Evolutionary conservation across 2,113 vertebrate species (phyloP).

Genomic region (Aegypius monachus): DNA sequence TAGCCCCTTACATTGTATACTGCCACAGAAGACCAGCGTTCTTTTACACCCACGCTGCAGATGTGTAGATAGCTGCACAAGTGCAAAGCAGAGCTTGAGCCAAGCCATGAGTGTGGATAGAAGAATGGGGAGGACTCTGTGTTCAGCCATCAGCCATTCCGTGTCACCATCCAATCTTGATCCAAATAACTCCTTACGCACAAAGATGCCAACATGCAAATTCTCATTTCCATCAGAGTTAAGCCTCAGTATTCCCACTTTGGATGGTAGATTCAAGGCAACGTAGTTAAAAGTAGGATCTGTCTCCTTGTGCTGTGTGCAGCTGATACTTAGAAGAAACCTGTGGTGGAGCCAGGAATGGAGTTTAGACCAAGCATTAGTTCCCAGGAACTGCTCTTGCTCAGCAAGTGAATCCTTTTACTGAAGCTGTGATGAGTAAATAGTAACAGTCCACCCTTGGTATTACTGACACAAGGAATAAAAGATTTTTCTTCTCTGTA

Average conservation of each 20-base stretch:
- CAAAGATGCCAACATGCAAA: rapidly evolving
- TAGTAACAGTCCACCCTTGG: not conserved
- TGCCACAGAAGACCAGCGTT: rapidly evolving
- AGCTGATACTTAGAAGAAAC: not conserved
- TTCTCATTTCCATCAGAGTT: not conserved
- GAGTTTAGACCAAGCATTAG: not conserved
- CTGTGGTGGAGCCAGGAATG: not conserved
- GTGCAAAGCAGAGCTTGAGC: not conserved
- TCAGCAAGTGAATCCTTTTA: not conserved
- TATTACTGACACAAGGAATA: not conserved
- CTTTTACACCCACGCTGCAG: not conserved
- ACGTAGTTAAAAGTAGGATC: not conserved
- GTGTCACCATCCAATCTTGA: not conserved
- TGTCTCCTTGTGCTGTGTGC: not conserved
- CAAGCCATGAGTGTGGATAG: not conserved
- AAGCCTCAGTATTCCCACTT: not conserved
- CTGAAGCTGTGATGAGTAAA: not conserved
- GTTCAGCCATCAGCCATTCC: not conserved
- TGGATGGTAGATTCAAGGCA: not conserved
- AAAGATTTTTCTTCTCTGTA: not conserved
- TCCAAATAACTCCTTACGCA: rapidly evolving
- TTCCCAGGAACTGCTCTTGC: not conserved
- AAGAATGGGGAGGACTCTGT: not conserved
- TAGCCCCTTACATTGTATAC: rapidly evolving
- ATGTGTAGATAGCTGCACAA: not conserved